Evolutionary conservation across 2,113 vertebrate species (phyloP).

Genomic region (Anseranas semipalmata): DNA sequence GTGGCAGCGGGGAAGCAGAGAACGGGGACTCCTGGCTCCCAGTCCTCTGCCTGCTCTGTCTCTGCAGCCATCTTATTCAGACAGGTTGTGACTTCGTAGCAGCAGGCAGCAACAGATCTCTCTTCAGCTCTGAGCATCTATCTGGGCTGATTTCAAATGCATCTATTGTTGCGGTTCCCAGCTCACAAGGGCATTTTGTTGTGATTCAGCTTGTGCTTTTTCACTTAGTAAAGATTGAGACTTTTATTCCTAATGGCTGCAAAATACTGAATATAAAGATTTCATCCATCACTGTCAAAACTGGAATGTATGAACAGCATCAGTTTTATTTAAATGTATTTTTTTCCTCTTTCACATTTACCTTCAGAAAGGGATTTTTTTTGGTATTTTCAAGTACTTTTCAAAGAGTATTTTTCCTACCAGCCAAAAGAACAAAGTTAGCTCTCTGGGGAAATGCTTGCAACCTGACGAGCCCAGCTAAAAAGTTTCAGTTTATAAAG

Average conservation of each 20-base stretch:
- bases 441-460: neutral
- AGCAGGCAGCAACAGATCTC: slow-evolving; percentile 23
- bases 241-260: neutral
- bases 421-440: neutral
- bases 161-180: neutral
- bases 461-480: neutral
- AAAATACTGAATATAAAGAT: neutral
- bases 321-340: neutral
- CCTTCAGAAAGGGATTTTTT: neutral
- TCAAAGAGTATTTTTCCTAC: neutral
- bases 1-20: neutral
- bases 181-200: neutral
- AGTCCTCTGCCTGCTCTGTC: neutral
- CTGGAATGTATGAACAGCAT: neutral
- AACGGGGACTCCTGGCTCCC: neutral
- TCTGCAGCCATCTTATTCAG: slow-evolving; percentile 40
- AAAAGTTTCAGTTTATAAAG: neutral
- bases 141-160: slow-evolving; percentile 10
- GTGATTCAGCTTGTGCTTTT: neutral
- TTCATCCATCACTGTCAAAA: slow-evolving; percentile 23
- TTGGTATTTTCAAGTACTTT: neutral
- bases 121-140: neutral
- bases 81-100: neutral
- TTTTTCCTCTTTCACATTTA: neutral
- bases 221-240: neutral